phyloP scores from a whole-genome alignment of 2,888 invertebrate genomes.

The Seira sanloemensis region DNA sequence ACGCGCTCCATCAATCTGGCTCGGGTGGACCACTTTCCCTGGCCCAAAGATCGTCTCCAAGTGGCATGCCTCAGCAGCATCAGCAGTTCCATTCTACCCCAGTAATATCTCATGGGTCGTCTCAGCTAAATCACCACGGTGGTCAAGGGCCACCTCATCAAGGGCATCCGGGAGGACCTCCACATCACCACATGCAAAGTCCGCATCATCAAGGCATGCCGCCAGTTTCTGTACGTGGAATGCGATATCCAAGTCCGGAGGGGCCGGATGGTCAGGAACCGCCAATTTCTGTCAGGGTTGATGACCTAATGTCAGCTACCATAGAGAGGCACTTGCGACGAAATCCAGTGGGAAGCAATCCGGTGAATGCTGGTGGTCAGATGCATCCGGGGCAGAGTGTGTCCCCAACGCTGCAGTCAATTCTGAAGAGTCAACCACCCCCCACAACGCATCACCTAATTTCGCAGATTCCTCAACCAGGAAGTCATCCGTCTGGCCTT shows the following conservation, averaged over 20 bases:
- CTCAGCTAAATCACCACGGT: conserved; percentile 54
- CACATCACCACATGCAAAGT: conserved; percentile 27
- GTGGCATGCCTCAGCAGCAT: conserved; percentile 40
- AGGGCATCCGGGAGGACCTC: conserved; percentile 27
- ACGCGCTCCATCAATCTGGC: conserved; percentile 48
- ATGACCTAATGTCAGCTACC: conserved; percentile 87
- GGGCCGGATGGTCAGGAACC: conserved; percentile 76
- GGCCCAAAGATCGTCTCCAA: conserved; percentile 50
- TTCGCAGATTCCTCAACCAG: conserved; percentile 66
- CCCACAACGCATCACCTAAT: conserved; percentile 57
- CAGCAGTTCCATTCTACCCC: conserved; percentile 59
- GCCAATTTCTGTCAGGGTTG: conserved; percentile 83
- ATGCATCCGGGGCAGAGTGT: conserved; percentile 72
- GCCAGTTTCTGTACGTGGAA: conserved; percentile 16
- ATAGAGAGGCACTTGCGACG: conserved; percentile 84
- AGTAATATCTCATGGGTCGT: conserved; percentile 65
- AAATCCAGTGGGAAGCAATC: conserved; percentile 64
- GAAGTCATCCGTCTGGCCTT: conserved; percentile 57
- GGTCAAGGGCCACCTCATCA: conserved; percentile 23
- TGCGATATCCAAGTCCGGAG: conserved; percentile 72
- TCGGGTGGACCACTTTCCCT: conserved; percentile 36
- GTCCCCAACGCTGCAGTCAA: conserved; percentile 74
- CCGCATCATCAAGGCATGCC: conserved; percentile 50
- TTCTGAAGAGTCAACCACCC: conserved; percentile 73
- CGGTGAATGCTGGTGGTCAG: conserved; percentile 28